These are phyloP conservation scores for Diorhabda elongata DNA, from an alignment of 1,140 invertebrate genomes.

Conservation along the genomic window DNA sequence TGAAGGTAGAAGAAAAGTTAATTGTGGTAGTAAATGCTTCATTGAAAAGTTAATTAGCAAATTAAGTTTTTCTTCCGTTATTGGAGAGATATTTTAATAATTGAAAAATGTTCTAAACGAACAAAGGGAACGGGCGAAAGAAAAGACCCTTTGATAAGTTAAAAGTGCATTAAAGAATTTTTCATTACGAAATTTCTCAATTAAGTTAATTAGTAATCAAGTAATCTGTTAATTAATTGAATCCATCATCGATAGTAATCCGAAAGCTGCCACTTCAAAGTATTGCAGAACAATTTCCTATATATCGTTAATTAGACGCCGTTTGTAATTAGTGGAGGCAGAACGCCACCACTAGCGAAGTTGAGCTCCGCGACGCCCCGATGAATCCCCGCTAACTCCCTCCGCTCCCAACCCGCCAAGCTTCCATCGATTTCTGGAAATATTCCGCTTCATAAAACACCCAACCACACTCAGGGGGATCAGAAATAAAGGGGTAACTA, in stretches of 20 bases:
- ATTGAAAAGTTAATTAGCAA: conserved; percentile 19
- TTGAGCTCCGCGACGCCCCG: conserved; percentile 3
- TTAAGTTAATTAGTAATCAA: conserved; percentile 47
- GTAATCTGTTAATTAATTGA: conserved; percentile 48
- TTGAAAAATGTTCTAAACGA: conserved; percentile 16
- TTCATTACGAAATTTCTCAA: conserved; percentile 40
- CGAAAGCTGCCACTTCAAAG: conserved; percentile 44
- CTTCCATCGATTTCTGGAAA: conserved; percentile 43
- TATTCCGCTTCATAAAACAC: conserved; percentile 38
- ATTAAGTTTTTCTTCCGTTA: conserved; percentile 17
- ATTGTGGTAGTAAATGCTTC: conserved; percentile 15
- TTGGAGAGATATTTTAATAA: conserved; percentile 28
- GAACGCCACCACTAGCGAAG: conserved; percentile 21
- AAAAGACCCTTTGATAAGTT: conserved; percentile 24
- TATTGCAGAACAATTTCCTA: conserved; percentile 48
- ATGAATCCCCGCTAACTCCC: not conserved
- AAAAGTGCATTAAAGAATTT: conserved; percentile 38
- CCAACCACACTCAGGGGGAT: conserved; percentile 7
- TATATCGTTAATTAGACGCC: conserved; percentile 47
- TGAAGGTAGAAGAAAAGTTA: conserved; percentile 7
- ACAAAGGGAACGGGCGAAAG: conserved; percentile 17
- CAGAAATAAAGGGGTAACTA: not conserved
- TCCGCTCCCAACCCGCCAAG: not conserved
- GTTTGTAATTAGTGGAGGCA: conserved; percentile 45
- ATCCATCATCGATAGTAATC: conserved; percentile 43